Evolutionary conservation across 2,113 vertebrate genomes (phyloP), one percentile per base, ranked within the genome.

Genomic region (Vidua macroura): DNA sequence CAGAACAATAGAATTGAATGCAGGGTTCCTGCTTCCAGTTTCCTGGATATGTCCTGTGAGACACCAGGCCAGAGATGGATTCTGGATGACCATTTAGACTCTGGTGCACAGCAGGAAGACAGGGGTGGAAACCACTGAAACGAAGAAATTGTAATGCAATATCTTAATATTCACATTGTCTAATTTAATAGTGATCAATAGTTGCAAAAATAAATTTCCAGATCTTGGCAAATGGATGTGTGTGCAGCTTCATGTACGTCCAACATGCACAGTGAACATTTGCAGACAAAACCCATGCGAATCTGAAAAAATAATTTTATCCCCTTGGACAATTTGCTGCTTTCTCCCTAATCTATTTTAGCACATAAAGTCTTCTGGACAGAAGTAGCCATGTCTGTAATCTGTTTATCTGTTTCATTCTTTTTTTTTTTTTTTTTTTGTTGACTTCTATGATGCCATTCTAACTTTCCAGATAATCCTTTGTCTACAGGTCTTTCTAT

Each of bases 271-370:
- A 55, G 27, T 24, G 24, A 9, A 9, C 11, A 15, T 33, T 33
- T 1, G 1, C 22, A 62, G 37, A 31, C 30, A 63, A 83, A 82
- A 3, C 14, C 10, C 4, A 1, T 13, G 22, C 3, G 49, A 1
- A 44, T 79, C 10, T 35, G 27, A 58, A 63, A 21, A 31, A 68
- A n/a, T 48, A 24, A 35, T 2, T 1, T 23, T 72, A 37, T 51
- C 39, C 4, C 6, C 11, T 46, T 68, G 25, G 30, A 67, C 41
- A 35, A 14, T 41, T 39, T 49, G 2, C 13, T 67, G 41, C 31
- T 33, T 79, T 83, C 13, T 53, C 12, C 22, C 30, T 58, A 31
- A 18, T 19, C 9, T 77, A 5, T 43, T 79, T 30, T 53, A 59
- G 13, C 19, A 30, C 0, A 5, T 74, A 11, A 31, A 70, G 15